Conservation (phyloP, 2,797 vertebrate genomes). For the Ctenopoma multispine region DNA sequence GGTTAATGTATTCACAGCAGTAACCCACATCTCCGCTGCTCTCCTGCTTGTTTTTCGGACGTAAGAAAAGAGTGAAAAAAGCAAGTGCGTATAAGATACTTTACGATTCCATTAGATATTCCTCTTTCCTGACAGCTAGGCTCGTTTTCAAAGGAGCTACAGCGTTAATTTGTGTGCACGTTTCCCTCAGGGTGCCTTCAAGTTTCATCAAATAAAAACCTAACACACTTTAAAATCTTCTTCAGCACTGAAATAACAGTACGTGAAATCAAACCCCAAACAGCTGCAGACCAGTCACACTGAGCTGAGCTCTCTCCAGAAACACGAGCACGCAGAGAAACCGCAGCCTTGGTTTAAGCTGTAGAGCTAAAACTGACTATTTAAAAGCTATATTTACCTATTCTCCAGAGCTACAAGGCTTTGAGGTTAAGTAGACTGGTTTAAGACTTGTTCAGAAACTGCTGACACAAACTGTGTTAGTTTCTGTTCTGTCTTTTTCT, state of each 20-base stretch:
- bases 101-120: neutral
- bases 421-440: neutral
- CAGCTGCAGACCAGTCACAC: constrained; percentile 22
- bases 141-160: neutral
- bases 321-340: constrained; percentile 11
- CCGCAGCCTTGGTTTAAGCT: constrained; percentile 15
- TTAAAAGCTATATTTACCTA: constrained; percentile 27
- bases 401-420: neutral
- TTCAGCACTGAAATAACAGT: constrained; percentile 8
- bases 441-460: neutral
- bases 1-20: constrained; percentile 45
- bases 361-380: constrained; percentile 21
- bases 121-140: neutral
- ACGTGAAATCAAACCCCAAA: constrained; percentile 31
- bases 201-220: constrained; percentile 43
- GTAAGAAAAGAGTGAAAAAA: neutral
- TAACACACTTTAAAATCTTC: constrained; percentile 23
- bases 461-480: constrained; percentile 12
- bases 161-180: constrained; percentile 14
- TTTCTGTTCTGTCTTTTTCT: constrained; percentile 33
- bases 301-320: neutral
- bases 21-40: constrained; percentile 28
- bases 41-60: constrained; percentile 27
- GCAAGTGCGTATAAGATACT: neutral
- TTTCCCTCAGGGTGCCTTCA: constrained; percentile 25